Evolutionary conservation across 1,140 invertebrate genomes (phyloP), one percentile per base, ranked within the genome.

Genomic region (Arion vulgaris): DNA sequence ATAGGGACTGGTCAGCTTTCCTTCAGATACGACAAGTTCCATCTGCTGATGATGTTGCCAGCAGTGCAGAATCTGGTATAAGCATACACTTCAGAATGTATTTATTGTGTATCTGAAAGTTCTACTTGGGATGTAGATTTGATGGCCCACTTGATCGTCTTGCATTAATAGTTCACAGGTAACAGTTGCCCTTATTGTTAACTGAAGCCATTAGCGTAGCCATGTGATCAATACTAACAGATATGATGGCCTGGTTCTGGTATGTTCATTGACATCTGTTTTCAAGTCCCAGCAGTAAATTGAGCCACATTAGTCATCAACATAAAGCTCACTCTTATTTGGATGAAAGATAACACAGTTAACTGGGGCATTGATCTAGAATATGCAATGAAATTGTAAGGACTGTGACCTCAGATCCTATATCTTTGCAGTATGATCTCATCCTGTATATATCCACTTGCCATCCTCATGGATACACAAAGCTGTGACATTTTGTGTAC

Each of bases 391-490:
- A 88, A 96, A 98, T 87, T 96, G 95, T 69, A 95, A 94, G 86
- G 94, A 96, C 85, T 94, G 94, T 41, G 94, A 94, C 86, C 96
- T 95, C 82, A 98, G 94, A 92, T 99, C 98, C 98, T 98, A 99
- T 85, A 99, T 97, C 86, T 96, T 94, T 0, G 96, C 97, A 83
- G 95, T 95, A 90, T 95, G 95, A 92, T 99, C 98, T 72, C 98
- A 97, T 66, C 97, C 98, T 2, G 97, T 98, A 91, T 95, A 99
- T 97, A 99, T 99, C 97, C 97, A 99, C 90, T 96, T 96, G 0
- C 96, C 96, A 88, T 98, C 96, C 91, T 96, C 95, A 94, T 99
- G 96, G 93, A 99, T 99, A 9, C 98, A 98, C 38, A 92, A 94
- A 80, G 96, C 94, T 0, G 97, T 97, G 0, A 99, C 95, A 93